Percentiles rank a stretch among this genome's conserved stretches.
Conservation (phyloP, 1,140 invertebrate species). For the Charaxes varanes region DNA sequence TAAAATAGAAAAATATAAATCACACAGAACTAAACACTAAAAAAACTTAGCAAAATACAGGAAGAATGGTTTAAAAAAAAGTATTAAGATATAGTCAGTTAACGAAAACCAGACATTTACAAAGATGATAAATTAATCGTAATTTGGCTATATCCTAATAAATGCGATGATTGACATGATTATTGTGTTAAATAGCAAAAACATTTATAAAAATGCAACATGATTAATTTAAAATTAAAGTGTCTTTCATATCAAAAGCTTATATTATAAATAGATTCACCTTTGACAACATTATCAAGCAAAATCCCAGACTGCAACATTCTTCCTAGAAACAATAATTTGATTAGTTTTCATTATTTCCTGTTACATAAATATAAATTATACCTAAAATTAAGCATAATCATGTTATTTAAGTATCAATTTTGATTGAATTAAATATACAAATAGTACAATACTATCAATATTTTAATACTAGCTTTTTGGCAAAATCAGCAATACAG, state of each 20-base stretch:
- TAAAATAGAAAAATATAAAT: constrained; percentile 22
- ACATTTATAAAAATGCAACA: background rate
- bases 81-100: constrained; percentile 4
- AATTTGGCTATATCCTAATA: constrained; percentile 3
- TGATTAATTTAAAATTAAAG: no score
- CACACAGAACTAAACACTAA: constrained; percentile 3
- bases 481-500: no score
- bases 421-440: no score
- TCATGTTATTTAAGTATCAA: constrained; percentile 1
- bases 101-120: no score
- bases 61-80: constrained; percentile 4
- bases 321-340: constrained; percentile 7
- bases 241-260: background rate
- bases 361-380: no score
- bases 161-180: background rate
- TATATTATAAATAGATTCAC: constrained; percentile 6
- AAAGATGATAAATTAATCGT: no score
- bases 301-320: constrained; percentile 19
- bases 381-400: background rate
- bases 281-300: constrained; percentile 16
- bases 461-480: no score
- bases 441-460: no score
- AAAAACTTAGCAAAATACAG: background rate
- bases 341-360: no score
- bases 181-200: constrained; percentile 2